A percentile compares a stretch with the other conserved stretches of the same genome.
Evolutionary conservation across 1,140 invertebrate genomes (phyloP).

Genomic region (Drosophila neocordata): DNA sequence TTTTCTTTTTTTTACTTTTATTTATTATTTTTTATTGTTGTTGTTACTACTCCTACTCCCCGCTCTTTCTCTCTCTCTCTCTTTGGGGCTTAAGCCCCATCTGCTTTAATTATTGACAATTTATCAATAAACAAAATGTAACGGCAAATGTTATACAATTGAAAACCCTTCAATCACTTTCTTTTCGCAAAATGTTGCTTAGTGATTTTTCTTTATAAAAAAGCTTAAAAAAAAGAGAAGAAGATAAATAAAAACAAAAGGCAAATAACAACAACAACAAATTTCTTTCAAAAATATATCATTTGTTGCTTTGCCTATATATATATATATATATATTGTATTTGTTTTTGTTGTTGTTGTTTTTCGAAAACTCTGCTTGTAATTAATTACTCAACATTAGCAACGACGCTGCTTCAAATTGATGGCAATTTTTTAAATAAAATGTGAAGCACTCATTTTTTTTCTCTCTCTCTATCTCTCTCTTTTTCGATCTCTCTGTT

Average conservation of each 20-base stretch:
- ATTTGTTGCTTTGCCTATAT: constrained; percentile 8
- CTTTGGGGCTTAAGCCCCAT: constrained; percentile 12
- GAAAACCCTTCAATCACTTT: constrained; percentile 54
- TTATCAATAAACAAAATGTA: constrained; percentile 51
- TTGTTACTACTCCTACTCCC: neutral
- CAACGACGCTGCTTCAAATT: constrained; percentile 44
- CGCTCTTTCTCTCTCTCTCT: neutral
- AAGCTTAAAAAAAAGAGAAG: constrained; percentile 26
- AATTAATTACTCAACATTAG: constrained; percentile 61
- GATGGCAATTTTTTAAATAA: constrained; percentile 36
- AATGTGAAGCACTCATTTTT: constrained; percentile 20
- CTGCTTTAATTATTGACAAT: constrained; percentile 59
- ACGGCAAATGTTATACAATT: constrained; percentile 61
- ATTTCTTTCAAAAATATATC: neutral
- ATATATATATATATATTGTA: neutral
- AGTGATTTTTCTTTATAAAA: constrained; percentile 37
- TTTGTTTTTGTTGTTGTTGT: neutral
- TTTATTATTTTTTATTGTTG: neutral
- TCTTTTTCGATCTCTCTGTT: neutral
- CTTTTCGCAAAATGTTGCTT: constrained; percentile 35
- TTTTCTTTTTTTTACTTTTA: neutral
- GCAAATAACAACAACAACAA: neutral
- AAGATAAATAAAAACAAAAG: constrained; percentile 22
- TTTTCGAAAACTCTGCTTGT: too few species aligned
- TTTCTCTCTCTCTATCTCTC: too few species aligned